Conservation (phyloP, 2,888 invertebrate species). For the Latheticus oryzae region DNA sequence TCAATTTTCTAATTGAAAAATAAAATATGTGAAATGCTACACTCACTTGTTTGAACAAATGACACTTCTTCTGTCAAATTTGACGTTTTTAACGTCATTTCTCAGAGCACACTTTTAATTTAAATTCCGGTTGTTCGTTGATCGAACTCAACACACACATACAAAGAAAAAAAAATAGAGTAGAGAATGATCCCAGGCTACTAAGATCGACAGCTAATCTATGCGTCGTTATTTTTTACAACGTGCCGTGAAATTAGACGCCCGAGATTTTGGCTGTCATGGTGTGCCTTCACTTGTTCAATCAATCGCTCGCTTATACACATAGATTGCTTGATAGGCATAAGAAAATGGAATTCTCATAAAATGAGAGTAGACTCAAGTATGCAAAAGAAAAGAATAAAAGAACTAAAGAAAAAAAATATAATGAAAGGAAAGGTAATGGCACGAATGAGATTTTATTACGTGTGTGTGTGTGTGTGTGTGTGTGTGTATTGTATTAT, state of each 20-base stretch:
- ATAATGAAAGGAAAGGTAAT: no score
- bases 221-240: conserved; percentile 52
- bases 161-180: conserved; percentile 23
- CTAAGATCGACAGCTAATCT: conserved; percentile 50
- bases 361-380: conserved; percentile 7
- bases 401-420: no score
- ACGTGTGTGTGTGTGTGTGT: no score
- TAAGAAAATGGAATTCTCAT: conserved; percentile 30
- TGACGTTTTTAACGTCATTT: no score
- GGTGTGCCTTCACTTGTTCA: conserved; percentile 35
- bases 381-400: no score
- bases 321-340: conserved; percentile 27
- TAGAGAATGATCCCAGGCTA: conserved; percentile 33
- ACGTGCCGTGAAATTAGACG: conserved; percentile 55
- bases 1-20: no score
- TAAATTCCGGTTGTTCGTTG: conserved; percentile 35
- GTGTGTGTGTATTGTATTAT: no score
- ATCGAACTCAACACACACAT: conserved; percentile 13
- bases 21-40: no score
- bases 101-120: no score
- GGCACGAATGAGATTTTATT: no score
- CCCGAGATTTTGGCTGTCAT: conserved; percentile 46
- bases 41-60: no score
- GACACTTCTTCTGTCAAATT: no score
- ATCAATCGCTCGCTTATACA: conserved; percentile 38